These are phyloP conservation scores for Eulithis testata DNA, from an alignment of 2,888 invertebrate genomes.

Conservation along the genomic window DNA sequence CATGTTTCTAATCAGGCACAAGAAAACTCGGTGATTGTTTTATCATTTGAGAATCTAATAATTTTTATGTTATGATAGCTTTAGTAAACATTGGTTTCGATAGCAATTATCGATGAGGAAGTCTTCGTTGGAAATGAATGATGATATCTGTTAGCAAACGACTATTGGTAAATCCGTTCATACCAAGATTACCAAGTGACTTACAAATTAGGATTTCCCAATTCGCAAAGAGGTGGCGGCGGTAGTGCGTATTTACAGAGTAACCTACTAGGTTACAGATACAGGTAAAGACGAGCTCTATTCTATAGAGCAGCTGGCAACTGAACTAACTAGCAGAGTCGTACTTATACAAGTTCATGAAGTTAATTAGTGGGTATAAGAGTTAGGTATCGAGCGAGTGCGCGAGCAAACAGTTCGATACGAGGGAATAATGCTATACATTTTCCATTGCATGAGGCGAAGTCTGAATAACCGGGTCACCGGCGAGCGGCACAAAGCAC, in stretches of 20 bases:
- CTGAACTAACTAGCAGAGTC: too few species aligned
- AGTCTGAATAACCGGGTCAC: slow-evolving; percentile 48
- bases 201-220: not conserved
- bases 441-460: slow-evolving; percentile 36
- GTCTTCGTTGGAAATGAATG: not conserved
- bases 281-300: too few species aligned
- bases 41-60: too few species aligned
- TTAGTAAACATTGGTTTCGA: not conserved
- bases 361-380: not conserved
- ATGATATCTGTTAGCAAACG: not conserved
- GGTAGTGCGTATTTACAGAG: too few species aligned
- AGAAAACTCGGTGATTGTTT: too few species aligned
- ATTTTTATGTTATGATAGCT: not conserved
- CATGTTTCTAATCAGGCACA: too few species aligned
- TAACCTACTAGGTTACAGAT: too few species aligned
- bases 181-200: not conserved
- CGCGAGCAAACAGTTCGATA: slow-evolving; percentile 46
- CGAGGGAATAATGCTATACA: slow-evolving; percentile 40
- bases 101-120: not conserved
- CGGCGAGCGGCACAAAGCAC: slow-evolving; percentile 38
- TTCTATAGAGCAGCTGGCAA: too few species aligned
- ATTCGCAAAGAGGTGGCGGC: too few species aligned
- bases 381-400: slow-evolving; percentile 16
- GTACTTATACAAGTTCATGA: not conserved
- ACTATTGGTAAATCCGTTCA: not conserved